Base-by-base conservation (phyloP, 2,113 vertebrate genomes). In the Patagioenas fasciata region DNA sequence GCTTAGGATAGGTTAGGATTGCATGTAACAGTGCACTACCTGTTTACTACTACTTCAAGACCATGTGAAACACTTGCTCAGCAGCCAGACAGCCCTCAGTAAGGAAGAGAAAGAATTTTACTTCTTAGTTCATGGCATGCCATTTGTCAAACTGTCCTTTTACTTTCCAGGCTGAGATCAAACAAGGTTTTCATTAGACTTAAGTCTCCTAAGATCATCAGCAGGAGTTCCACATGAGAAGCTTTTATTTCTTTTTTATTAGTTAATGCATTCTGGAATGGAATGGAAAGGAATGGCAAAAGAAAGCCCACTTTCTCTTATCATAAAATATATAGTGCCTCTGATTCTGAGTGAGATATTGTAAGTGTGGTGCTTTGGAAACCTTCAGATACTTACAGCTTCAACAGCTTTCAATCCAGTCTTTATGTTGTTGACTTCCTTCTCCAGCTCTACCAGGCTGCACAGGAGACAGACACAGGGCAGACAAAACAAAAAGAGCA, bases 391-490 rank as follows among this genome's bases (percentile, higher is more conserved):
- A 98, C 99, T 99, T 95, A 99, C 99, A 96, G 98, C 97, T 96
- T 99, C 99, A 9, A 99, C 98, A 26, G 98, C 99, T 97, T 99
- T 98, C 95, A 99, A 98, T 91, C 99, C 99, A 7, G 95, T 99
- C 97, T 97, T 99, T 95, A 99, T 98, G 91, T 96, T 98, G 97
- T 98, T 97, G 86, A 99, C 98, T 96, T 99, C 99, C 98, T 99
- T 99, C 96, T 99, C 99, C 98, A 99, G 96, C 96, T 99, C 99
- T 7, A 98, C 96, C 95, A 99, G 97, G 96, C 99, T 99, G 97
- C 82, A 89, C 85, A 88, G 75, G 75, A 96, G 94, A 96, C 70
- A 91, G 81, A 85, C 3, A 40, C 18, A 53, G 71, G 85, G 86
- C 51, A 81, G 84, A 96, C 69, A 42, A 86, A 96, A 97, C 96